phyloP scores from a whole-genome alignment of 2,888 invertebrate genomes.

The Epicampocera succincta region DNA sequence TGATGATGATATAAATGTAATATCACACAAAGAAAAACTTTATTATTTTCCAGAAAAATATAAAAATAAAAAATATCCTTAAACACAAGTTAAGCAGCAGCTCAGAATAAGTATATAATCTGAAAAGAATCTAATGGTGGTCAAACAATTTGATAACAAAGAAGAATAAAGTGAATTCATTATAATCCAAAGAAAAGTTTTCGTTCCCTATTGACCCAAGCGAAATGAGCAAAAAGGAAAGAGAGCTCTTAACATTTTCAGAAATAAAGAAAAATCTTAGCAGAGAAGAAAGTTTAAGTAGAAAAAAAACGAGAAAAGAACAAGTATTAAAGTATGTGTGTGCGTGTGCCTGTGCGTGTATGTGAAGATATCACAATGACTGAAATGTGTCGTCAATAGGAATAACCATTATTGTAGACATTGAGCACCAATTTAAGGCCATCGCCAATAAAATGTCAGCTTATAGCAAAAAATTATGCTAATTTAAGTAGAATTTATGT shows the following conservation, averaged over 20 bases:
- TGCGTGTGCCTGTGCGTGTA: background rate
- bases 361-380: conserved; percentile 41
- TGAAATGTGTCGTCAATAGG: conserved; percentile 62
- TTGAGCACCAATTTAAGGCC: conserved; percentile 1
- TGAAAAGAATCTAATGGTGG: conserved; percentile 49
- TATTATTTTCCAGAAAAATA: background rate
- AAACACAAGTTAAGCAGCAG: conserved; percentile 18
- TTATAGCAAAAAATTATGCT: conserved; percentile 51
- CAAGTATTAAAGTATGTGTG: no score
- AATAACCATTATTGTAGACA: conserved; percentile 12
- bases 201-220: conserved; percentile 4
- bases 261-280: conserved; percentile 9
- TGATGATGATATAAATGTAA: conserved; percentile 55
- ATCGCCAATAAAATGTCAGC: background rate
- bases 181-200: conserved; percentile 51
- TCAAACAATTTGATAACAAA: conserved; percentile 52
- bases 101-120: conserved; percentile 5
- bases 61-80: conserved; percentile 1
- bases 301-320: background rate
- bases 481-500: conserved; percentile 48
- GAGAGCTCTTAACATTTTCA: background rate
- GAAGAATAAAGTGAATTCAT: conserved; percentile 53
- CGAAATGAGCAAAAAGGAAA: conserved; percentile 11
- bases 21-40: conserved; percentile 55
- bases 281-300: background rate